Conservation (phyloP, 2,888 invertebrate genomes). For the Thecocarcelia acutangulata region DNA sequence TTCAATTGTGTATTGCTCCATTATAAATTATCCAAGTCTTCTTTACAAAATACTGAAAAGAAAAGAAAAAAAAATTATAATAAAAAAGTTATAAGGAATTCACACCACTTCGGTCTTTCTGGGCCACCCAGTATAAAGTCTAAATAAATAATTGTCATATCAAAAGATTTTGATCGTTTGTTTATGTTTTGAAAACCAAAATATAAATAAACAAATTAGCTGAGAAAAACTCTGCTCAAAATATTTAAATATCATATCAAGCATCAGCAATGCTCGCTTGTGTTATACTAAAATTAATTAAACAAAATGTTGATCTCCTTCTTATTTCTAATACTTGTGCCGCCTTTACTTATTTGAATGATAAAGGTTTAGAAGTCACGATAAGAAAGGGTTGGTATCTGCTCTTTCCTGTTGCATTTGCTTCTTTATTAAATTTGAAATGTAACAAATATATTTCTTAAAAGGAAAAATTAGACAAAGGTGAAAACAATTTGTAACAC, state of each 20-base stretch:
- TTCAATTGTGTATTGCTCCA: no score
- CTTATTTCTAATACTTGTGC: neutral
- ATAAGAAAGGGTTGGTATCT: conserved; percentile 17
- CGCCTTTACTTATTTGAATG: conserved; percentile 11
- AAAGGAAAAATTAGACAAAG: neutral
- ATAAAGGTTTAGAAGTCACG: neutral
- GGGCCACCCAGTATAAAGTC: no score
- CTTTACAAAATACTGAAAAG: no score
- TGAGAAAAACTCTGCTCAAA: neutral
- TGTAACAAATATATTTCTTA: conserved; percentile 7
- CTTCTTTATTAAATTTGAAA: neutral
- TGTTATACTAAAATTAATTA: neutral
- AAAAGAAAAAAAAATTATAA: no score
- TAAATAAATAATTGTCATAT: neutral
- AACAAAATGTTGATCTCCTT: neutral
- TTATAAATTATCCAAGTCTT: no score
- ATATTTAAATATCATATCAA: conserved; percentile 30
- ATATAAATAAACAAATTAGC: conserved; percentile 30
- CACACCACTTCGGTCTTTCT: no score
- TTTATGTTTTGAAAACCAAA: conserved; percentile 16
- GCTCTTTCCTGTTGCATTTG: neutral
- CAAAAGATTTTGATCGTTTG: neutral
- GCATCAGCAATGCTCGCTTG: neutral
- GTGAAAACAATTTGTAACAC: neutral
- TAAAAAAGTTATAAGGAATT: no score